Percentiles rank a stretch among this genome's conserved stretches.
These are phyloP conservation scores for Scarus forsteni DNA, from an alignment of 2,797 vertebrate genomes.

Conservation along the genomic window DNA sequence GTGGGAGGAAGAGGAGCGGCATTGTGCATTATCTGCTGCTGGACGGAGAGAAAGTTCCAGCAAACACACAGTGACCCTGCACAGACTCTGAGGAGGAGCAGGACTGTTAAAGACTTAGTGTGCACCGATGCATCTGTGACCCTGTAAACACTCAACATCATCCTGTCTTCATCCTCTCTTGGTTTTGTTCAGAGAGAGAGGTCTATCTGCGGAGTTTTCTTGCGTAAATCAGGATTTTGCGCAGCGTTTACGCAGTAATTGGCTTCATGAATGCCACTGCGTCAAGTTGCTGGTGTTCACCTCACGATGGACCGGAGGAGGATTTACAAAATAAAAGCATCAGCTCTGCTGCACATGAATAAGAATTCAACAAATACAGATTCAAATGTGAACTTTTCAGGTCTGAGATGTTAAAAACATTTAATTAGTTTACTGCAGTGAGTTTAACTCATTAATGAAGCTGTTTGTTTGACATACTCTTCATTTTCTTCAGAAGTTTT, in stretches of 20 bases:
- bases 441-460: no score
- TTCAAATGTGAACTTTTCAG: no score
- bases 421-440: no score
- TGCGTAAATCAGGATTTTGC: not conserved
- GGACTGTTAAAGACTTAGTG: no score
- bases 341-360: not conserved
- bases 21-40: slow-evolving; percentile 91
- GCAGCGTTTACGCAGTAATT: not conserved
- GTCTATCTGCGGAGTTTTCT: not conserved
- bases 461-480: no score
- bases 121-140: no score
- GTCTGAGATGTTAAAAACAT: no score
- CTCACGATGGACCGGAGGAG: not conserved
- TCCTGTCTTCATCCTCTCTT: not conserved
- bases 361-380: no score
- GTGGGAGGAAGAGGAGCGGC: slow-evolving; percentile 88
- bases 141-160: no score
- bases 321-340: slow-evolving; percentile 40
- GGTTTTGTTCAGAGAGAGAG: not conserved
- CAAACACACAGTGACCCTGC: slow-evolving; percentile 1
- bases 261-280: not conserved
- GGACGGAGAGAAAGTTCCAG: slow-evolving; percentile 77
- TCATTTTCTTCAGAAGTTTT: no score
- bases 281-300: not conserved
- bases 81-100: not conserved